Evolutionary conservation across 1,140 invertebrate species (phyloP), one percentile per base, ranked within the genome.

Genomic region (Euwallacea similis): DNA sequence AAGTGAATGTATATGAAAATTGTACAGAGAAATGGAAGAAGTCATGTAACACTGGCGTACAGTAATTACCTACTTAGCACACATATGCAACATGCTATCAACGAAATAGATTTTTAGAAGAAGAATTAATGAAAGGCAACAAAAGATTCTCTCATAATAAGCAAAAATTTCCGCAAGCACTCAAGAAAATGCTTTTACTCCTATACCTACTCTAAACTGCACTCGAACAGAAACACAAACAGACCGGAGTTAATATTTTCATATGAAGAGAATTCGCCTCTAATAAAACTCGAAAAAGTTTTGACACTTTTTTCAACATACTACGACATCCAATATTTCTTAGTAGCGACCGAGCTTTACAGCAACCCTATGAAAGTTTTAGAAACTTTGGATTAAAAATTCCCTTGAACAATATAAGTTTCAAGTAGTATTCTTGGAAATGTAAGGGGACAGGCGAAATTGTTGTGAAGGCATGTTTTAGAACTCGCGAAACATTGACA

Each of bases 341-440:
- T 13, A 9, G 46, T 50, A 44, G 42, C 41, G 13, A 43, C 60
- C 42, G 16, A 42, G 43, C 42, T 62, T 46, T 16, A 10, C 41
- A 15, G 41, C 42, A 15, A 62, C 60, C 43, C 60, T 62, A 62
- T 7, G 46, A 47, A 62, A 62, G 8, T 46, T 62, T 62, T 16
- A 43, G 43, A 62, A 62, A 44, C 43, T 56, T 56, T 15, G 42
- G n/a, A 62, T 62, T 62, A 62, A 62, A 62, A 62, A 62, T 62
- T 44, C 43, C 16, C 43, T 33, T n/a, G 43, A 15, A n/a, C 42
- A n/a, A 42, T 42, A 46, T 44, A n/a, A 44, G 13, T 13, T 46
- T 62, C 13, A n/a, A 62, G 54, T 15, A 56, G 8, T 15, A 15
- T 56, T 56, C 8, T 56, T 50, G 46, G 9, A 13, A 50, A 50